A percentile compares a stretch with the other conserved stretches of the same genome.
Evolutionary conservation across 2,888 invertebrate species (phyloP).

Genomic region (Halictus ligatus): DNA sequence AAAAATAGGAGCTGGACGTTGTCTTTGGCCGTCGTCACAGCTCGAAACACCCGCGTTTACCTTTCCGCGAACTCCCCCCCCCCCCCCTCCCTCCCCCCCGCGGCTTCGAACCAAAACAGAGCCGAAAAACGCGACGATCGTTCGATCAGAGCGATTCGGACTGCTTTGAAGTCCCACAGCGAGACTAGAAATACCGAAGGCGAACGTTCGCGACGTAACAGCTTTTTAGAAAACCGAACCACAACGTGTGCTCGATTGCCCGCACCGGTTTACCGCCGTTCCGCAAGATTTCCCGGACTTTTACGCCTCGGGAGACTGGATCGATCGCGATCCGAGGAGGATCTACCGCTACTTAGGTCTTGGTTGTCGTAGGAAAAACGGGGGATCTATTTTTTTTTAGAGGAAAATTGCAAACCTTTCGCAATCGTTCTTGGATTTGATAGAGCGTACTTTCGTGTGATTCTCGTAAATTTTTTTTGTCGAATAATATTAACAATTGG

Average conservation of each 20-base stretch:
- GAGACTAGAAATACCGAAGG: not conserved
- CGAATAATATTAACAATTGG: not conserved
- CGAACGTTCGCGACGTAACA: not conserved
- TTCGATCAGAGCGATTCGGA: not conserved
- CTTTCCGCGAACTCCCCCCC: not conserved
- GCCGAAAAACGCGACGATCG: not conserved
- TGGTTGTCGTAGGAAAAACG: not conserved
- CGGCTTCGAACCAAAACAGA: not conserved
- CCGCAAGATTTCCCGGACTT: not conserved
- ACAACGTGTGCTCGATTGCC: not conserved
- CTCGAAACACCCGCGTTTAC: not conserved
- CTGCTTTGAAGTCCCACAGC: not conserved
- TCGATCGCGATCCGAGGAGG: not conserved
- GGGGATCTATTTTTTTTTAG: not conserved
- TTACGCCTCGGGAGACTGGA: not conserved
- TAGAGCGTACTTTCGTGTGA: not conserved
- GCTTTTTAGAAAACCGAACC: constrained; percentile 6
- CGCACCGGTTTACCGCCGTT: not conserved
- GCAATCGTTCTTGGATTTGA: not conserved
- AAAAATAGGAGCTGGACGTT: constrained; percentile 21
- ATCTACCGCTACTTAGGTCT: not conserved
- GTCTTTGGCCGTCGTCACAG: not conserved
- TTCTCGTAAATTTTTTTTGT: not conserved
- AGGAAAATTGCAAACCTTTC: not conserved
- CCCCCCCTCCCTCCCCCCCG: too few species aligned